Base-by-base conservation (phyloP, 2,797 vertebrate species). In the Stomatorhinus walkeri region DNA sequence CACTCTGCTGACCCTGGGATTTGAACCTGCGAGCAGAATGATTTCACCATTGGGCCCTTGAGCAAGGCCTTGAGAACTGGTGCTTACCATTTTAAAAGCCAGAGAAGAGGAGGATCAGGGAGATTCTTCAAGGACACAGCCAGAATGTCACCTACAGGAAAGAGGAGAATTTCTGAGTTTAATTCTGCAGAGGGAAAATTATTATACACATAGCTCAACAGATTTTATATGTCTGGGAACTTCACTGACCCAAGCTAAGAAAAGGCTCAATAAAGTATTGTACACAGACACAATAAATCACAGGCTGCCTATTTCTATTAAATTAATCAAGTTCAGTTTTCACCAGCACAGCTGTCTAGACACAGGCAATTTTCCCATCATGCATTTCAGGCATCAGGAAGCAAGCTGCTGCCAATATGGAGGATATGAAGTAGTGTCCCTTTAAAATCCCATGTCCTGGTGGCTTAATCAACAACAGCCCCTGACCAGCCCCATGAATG, bases 211-310 rank as follows among this genome's bases (percentile, higher is more conserved):
- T 6, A 43, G 36, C 72, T 79, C 72, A 19, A 43, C 5, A 19
- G 72, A 79, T 79, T 32, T 68, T 43, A 79, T 79, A 79, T 79
- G 36, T 19, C 72, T 43, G 32, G 32, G 72, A 79, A 79, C 16
- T 43, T 43, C 72, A 79, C 36, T 79, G 36, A 43, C 32, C 32
- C 40, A 43, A 79, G 32, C 36, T 43, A 40, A 43, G 72, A 40
- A 79, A 68, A 79, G 2, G 36, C 36, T 79, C 40, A 36, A 61
- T 36, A 59, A 49, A 14, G 49, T 28, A 64, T 54, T 32, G 10
- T 24, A 89, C 54, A 32, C 36, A 61, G 89, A 49, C 64, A 52
- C 36, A 46, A 85, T 54, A n/a, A 90, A 86, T 87, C 24, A 88
- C 22, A 8, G 6, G 49, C 10, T 64, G 56, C 24, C 61, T 85